These are phyloP conservation scores for Vannuccia rotundouncinata DNA, from an alignment of 2,888 invertebrate genomes.

Conservation along the genomic window DNA sequence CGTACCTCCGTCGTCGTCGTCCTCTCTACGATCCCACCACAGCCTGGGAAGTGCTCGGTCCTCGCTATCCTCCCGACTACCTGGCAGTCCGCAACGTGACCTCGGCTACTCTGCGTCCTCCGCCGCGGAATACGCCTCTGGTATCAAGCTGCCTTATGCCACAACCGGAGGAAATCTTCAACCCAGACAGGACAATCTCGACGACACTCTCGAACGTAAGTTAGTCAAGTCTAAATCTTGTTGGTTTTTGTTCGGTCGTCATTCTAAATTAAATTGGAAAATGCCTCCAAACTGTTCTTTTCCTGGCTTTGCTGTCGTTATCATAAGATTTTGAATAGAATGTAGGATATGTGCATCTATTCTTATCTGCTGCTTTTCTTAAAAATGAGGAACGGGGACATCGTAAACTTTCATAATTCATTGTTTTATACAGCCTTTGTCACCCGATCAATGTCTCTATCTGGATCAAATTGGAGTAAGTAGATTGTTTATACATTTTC, in stretches of 20 bases:
- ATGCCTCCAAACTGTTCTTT: background rate
- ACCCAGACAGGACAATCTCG: constrained; percentile 2
- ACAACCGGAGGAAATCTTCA: background rate
- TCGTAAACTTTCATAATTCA: too few species aligned
- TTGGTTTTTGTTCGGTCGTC: too few species aligned
- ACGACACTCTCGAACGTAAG: background rate
- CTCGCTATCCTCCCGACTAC: background rate
- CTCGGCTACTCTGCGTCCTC: background rate
- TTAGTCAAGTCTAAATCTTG: background rate
- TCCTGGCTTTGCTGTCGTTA: too few species aligned
- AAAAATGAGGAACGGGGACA: too few species aligned
- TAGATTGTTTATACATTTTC: too few species aligned
- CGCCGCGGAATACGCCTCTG: background rate
- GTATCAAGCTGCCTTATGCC: constrained; percentile 35
- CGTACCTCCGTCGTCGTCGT: background rate
- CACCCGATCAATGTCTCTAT: background rate
- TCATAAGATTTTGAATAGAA: too few species aligned
- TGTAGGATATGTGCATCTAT: background rate
- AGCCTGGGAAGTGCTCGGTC: background rate
- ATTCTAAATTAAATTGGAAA: background rate
- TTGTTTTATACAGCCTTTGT: background rate
- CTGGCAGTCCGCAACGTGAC: background rate
- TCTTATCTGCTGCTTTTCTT: background rate
- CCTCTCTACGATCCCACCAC: background rate
- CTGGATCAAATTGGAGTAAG: background rate